Evolutionary conservation across 2,888 invertebrate species (phyloP), one percentile per base, ranked within the genome.

Genomic region (Volucella bombylans): DNA sequence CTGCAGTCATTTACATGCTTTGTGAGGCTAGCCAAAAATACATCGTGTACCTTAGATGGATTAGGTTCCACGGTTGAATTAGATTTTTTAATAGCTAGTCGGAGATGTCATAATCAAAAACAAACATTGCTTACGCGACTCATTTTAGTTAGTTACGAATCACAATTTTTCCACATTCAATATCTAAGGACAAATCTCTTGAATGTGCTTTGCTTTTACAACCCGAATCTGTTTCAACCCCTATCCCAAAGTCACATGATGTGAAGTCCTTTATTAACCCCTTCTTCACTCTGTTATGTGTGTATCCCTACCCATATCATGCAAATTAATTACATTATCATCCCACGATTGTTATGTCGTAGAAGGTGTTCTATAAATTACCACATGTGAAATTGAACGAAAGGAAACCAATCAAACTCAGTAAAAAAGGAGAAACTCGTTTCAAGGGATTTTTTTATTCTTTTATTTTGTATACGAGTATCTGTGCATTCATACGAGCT

Each of bases 291-390:
- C 49, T 50, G 41, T 31, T 67, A 18, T 55, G 47, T 61, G 50
- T 12, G 8, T 65, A 31, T 57, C 14, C 12, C 39, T 8, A 38
- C 8, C 9, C 14, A 38, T n/a, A 23, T 41, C 52, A 82, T 83
- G 79, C 69, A 83, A 83, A 83, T 79, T 79, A 79, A 83, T 83
- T 74, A 73, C 64, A 79, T 74, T 74, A 83, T 76, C 82, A 79
- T 83, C 78, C 79, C 73, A 83, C 79, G 49, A 69, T 69, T 64
- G 43, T 64, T 64, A 45, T n/a, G n/a, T n/a, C n/a, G n/a, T 64
- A 14, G 23, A 67, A 82, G 64, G 52, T 81, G 74, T 55, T 38
- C 62, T 47, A 47, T 41, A 43, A 54, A 57, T 67, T 18, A 2
- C 62, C 55, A 50, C 68, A 55, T 68, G 45, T 69, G n/a, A 62